These are phyloP conservation scores for Pseudomyrmex cubaensis DNA, from an alignment of 1,140 invertebrate species.

Conservation along the genomic window DNA sequence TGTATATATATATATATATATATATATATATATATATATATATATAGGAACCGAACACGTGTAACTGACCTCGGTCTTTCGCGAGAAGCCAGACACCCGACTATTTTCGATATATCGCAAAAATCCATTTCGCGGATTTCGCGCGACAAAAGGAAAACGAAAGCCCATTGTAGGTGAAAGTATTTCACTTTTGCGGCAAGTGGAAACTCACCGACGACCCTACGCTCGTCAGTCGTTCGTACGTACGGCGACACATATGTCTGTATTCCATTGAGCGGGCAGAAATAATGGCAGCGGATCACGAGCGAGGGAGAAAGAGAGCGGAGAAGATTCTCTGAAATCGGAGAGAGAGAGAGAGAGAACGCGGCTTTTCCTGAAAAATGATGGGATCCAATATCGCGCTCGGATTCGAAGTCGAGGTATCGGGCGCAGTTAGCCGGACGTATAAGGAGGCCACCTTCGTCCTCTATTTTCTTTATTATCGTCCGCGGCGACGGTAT, in stretches of 20 bases:
- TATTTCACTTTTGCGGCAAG: slow-evolving; percentile 56
- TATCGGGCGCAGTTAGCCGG: slow-evolving; percentile 59
- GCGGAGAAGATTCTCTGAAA: slow-evolving; percentile 44
- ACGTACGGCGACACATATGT: slow-evolving; percentile 60
- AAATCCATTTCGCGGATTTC: slow-evolving; percentile 54
- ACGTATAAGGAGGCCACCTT: slow-evolving; percentile 62
- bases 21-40: too few species aligned
- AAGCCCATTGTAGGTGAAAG: slow-evolving; percentile 56
- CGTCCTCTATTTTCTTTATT: slow-evolving; percentile 74
- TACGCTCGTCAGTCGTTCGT: slow-evolving; percentile 30
- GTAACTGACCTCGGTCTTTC: slow-evolving; percentile 23
- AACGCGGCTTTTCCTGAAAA: slow-evolving; percentile 64
- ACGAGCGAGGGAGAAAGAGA: neutral
- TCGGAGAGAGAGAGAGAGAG: slow-evolving; percentile 8
- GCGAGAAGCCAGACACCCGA: neutral
- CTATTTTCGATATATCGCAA: slow-evolving; percentile 24
- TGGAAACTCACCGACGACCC: slow-evolving; percentile 26
- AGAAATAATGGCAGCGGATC: slow-evolving; percentile 61
- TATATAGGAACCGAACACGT: neutral
- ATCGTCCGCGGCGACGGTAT: slow-evolving; percentile 50
- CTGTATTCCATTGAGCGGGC: slow-evolving; percentile 64
- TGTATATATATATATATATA: too few species aligned
- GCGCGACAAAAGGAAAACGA: slow-evolving; percentile 35
- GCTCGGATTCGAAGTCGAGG: slow-evolving; percentile 55
- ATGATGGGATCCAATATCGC: slow-evolving; percentile 74